Evolutionary conservation across 2,113 vertebrate genomes (phyloP), one percentile per base, ranked within the genome.

Genomic region (Misgurnus anguillicaudatus): DNA sequence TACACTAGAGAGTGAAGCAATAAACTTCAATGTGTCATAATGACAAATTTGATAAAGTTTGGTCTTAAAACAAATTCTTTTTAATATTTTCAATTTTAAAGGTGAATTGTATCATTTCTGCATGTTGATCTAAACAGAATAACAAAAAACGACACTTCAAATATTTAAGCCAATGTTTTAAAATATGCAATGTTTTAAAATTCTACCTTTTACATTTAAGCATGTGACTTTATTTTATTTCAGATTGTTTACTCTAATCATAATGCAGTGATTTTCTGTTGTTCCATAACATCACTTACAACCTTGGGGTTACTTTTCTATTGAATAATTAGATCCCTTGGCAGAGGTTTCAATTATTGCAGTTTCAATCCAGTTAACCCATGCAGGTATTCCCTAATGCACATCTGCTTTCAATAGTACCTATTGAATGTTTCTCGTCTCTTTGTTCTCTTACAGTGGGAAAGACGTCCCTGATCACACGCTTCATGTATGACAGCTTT

Each of bases 401-500:
- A 62, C 64, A 38, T 63, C 71, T 79, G 53, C 45, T 21, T 63
- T 69, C 17, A 79, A 58, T 75, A 75, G 66, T 75, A 73, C 76
- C 73, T 76, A 47, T 87, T 77, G 85, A 84, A 85, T 63, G 1
- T 88, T 67, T 87, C 36, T 80, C 68, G 78, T 73, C 79, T 80
- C 75, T 89, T 70, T 88, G 73, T 88, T 92, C 66, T 91, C 85
- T 94, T 94, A 83, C 92, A 96, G 95, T 97, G 78, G 95, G 95
- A 78, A 97, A 97, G 92, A 97, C 95, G 13, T 97, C 95, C 84
- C 92, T 97, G 92, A 97, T 97, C 91, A 97, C 95, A 4, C 90
- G 95, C 79, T 97, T 97, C 91, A 97, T 97, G 95, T 97, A 97
- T 6, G 95, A 97, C 94, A 97, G 95, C 90, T 97, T 97, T 73